Base-by-base conservation (phyloP, 2,797 vertebrate species). In the Apogon talboti region DNA sequence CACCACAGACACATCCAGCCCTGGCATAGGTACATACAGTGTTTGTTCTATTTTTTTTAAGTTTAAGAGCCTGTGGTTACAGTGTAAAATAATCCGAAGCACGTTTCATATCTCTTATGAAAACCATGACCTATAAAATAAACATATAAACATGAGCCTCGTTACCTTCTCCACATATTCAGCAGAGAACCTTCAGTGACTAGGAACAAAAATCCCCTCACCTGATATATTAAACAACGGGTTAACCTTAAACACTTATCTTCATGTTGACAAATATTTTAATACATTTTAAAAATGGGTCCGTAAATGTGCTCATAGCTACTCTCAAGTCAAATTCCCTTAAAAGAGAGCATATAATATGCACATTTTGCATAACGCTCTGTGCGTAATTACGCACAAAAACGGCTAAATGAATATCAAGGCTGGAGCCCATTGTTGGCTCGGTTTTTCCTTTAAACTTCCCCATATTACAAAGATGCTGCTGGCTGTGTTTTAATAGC, bases 321-420 rank as follows among this genome's bases (percentile, higher is more conserved):
- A 51, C 44, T 70, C 28, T 71, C 40, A 59, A 57, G 44, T 42
- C 68, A 78, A 54, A 65, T 62, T 59, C 57, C 38, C 6, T n/a
- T 55, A 43, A 47, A 74, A 42, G 35, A 38, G 46, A 10, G 35
- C 38, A 44, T 33, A 56, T 33, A 56, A 56, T 47, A 54, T 16
- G 44, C 70, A 55, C 51, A 33, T 24, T 24, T 74, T 46, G 46
- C 83, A 21, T 53, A 64, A 71, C 44, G 66, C 65, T 50, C 48
- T 3, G 1, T 81, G 88, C 84, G 82, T 84, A 88, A 83, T 84
- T 88, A 89, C 86, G 86, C 87, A 84, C 19, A 11, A 67, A 77
- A 65, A 60, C 12, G 51, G 38, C 42, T 14, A 70, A 67, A 66
- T 57, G 13, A 44, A 42, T 11, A 47, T 58, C 45, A 43, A 44